Conservation (phyloP, 2,888 invertebrate genomes). For the Resseliella maxima region DNA sequence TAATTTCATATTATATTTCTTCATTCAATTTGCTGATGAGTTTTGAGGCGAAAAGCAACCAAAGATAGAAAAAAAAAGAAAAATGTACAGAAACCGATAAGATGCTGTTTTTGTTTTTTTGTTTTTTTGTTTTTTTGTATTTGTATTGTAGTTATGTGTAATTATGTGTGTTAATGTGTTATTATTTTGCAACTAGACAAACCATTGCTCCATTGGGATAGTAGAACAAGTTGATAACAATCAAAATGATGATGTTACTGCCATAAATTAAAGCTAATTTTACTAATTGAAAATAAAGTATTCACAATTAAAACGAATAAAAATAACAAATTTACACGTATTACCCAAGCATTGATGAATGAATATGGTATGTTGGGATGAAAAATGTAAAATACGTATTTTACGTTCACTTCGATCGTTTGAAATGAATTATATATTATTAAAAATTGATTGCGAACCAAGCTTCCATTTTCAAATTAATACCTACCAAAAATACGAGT, state of each 20-base stretch:
- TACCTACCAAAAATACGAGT: slow-evolving; percentile 41
- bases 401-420: too few species aligned
- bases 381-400: too few species aligned
- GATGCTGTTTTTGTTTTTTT: not conserved
- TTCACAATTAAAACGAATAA: too few species aligned
- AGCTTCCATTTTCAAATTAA: not conserved
- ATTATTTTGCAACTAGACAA: not conserved
- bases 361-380: too few species aligned
- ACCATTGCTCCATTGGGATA: slow-evolving; percentile 14
- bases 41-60: not conserved
- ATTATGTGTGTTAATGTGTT: slow-evolving; percentile 7
- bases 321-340: too few species aligned
- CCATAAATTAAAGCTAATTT: not conserved
- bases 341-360: too few species aligned
- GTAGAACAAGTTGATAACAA: slow-evolving; percentile 21
- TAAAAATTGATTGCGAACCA: not conserved
- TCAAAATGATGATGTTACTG: not conserved
- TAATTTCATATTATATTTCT: not conserved
- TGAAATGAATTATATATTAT: too few species aligned
- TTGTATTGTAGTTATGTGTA: not conserved
- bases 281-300: not conserved
- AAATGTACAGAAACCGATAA: not conserved
- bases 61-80: too few species aligned
- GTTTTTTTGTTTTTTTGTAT: not conserved
- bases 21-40: not conserved